Percentiles rank a stretch among this genome's conserved stretches.
Conservation (phyloP, 2,113 vertebrate genomes). For the Dasyornis broadbenti region DNA sequence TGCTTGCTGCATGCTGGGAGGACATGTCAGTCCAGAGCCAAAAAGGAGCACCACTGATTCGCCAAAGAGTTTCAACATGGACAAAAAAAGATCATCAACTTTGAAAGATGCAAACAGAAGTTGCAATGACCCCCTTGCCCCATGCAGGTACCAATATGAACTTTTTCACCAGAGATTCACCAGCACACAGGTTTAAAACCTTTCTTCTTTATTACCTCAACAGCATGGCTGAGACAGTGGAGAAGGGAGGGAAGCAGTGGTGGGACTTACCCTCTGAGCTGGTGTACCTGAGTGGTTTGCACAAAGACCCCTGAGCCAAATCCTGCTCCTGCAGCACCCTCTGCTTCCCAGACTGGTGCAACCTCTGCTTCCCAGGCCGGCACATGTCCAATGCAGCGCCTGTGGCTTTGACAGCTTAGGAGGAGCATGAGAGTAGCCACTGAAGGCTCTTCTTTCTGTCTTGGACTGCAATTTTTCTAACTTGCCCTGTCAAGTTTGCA, state of each 20-base stretch:
- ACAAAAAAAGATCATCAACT: background rate
- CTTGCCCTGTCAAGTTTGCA: background rate
- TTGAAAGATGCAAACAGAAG: background rate
- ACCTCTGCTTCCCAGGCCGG: background rate
- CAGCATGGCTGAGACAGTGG: background rate
- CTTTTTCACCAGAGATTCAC: background rate
- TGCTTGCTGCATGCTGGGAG: too few species aligned
- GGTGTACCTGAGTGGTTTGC: background rate
- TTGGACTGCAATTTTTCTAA: background rate
- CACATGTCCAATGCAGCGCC: accelerated
- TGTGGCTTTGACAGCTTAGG: background rate
- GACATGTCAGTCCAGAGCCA: background rate
- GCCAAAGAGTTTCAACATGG: background rate
- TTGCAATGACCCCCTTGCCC: background rate
- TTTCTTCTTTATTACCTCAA: slow-evolving; percentile 3
- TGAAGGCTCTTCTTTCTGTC: background rate
- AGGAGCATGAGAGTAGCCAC: background rate
- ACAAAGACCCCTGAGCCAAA: background rate
- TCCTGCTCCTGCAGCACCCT: background rate
- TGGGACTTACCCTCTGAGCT: background rate
- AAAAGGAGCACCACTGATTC: background rate
- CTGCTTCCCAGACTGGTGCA: too few species aligned
- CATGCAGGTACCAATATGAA: background rate
- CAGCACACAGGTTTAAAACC: background rate
- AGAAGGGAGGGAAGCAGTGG: background rate